These are phyloP conservation scores for Megaleporinus macrocephalus DNA, from an alignment of 2,113 vertebrate genomes.

Conservation along the genomic window DNA sequence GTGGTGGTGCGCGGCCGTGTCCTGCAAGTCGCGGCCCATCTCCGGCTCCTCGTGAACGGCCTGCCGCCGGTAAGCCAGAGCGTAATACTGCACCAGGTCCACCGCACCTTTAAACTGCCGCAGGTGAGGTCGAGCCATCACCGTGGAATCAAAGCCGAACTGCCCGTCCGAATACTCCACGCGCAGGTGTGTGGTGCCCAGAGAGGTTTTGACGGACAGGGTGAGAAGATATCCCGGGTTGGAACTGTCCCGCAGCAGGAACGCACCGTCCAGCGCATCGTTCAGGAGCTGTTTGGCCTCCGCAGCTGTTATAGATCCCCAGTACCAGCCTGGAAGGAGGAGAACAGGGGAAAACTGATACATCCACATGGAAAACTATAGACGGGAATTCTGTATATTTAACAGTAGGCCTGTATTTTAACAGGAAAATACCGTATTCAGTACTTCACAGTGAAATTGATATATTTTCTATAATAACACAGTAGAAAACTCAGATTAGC, in stretches of 20 bases:
- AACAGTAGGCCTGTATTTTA: no score
- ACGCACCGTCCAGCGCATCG: slow-evolving; percentile 55
- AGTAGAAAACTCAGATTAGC: no score
- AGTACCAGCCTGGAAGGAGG: slow-evolving; percentile 64
- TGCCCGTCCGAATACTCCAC: slow-evolving; percentile 53
- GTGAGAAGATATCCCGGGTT: slow-evolving; percentile 62
- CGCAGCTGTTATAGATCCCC: slow-evolving; percentile 60
- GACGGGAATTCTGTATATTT: no score
- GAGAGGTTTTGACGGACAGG: slow-evolving; percentile 60
- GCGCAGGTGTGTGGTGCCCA: slow-evolving; percentile 63
- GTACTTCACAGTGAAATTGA: no score
- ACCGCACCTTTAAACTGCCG: slow-evolving; percentile 58
- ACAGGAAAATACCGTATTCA: no score
- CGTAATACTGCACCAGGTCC: slow-evolving; percentile 62
- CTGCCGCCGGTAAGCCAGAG: slow-evolving; percentile 41
- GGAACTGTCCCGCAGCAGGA: slow-evolving; percentile 62
- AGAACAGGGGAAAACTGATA: not conserved
- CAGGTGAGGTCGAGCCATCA: slow-evolving; percentile 59
- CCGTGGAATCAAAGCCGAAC: slow-evolving; percentile 64
- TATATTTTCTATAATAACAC: no score
- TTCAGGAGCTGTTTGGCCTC: slow-evolving; percentile 60
- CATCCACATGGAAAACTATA: no score
- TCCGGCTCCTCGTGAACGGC: not conserved
- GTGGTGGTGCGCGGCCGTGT: no score
- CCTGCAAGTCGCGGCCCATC: no score